Conservation (phyloP, 2,797 vertebrate species). For the Mus spretus region DNA sequence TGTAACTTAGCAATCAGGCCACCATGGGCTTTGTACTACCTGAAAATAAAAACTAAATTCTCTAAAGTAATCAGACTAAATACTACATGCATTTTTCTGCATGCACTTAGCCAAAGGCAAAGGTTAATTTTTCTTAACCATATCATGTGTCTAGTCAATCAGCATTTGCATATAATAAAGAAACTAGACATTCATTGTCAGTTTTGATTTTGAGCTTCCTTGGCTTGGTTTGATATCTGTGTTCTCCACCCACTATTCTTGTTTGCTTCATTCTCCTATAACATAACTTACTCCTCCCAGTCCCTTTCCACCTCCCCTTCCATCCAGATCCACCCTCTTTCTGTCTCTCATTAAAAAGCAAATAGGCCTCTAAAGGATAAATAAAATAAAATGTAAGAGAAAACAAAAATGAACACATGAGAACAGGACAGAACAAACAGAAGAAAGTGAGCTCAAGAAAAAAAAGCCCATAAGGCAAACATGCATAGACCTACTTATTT, state of each 20-base stretch:
- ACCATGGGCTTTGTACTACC: not conserved
- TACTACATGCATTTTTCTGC: not conserved
- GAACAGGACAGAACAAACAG: not conserved
- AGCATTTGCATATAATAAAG: not conserved
- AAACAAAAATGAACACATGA: not conserved
- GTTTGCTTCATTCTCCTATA: not conserved
- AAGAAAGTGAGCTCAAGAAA: not conserved
- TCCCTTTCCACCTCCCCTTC: too few species aligned
- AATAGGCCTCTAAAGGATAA: not conserved
- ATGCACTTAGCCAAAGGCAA: not conserved
- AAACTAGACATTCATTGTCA: not conserved
- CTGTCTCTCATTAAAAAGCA: not conserved
- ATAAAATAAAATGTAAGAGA: not conserved
- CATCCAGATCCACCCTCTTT: not conserved
- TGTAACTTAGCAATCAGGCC: not conserved
- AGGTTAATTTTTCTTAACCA: not conserved
- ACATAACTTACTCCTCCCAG: too few species aligned
- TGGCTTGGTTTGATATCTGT: not conserved
- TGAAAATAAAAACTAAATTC: not conserved
- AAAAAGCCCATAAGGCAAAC: not conserved
- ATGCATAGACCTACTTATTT: not conserved
- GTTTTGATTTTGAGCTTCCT: not conserved
- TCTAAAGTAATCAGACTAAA: not conserved
- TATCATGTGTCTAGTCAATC: not conserved
- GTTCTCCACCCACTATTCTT: not conserved